Percentiles rank a stretch among this genome's conserved stretches.
These are phyloP conservation scores for Trissolcus basalis DNA, from an alignment of 1,140 invertebrate genomes.

Conservation along the genomic window DNA sequence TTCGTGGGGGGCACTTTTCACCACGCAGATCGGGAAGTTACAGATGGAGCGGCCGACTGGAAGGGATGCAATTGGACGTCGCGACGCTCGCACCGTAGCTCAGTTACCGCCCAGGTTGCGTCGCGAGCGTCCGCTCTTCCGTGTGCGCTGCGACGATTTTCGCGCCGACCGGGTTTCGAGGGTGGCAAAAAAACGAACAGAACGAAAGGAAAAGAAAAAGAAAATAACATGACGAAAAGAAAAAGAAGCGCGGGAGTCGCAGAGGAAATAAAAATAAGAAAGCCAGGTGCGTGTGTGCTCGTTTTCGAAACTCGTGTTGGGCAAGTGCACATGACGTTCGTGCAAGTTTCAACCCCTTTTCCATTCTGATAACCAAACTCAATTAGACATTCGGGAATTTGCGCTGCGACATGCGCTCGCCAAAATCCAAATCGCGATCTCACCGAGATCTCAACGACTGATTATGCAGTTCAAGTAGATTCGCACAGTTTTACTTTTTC, in stretches of 20 bases:
- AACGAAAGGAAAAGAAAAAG: neutral
- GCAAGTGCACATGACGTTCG: slow-evolving; percentile 5
- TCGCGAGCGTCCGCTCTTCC: slow-evolving; percentile 60
- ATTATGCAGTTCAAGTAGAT: too few relatives aligned
- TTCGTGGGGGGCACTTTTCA: slow-evolving; percentile 25
- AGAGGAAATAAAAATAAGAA: neutral
- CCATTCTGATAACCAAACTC: slow-evolving; percentile 15
- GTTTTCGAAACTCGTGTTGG: too few relatives aligned
- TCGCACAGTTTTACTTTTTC: too few relatives aligned
- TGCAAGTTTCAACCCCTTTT: slow-evolving; percentile 5
- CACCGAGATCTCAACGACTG: too few relatives aligned
- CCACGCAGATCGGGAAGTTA: slow-evolving; percentile 43
- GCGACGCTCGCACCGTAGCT: slow-evolving; percentile 64
- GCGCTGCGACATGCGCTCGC: too few relatives aligned
- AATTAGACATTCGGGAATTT: slow-evolving; percentile 10
- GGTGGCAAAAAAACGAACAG: too few relatives aligned
- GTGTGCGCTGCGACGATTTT: slow-evolving; percentile 14
- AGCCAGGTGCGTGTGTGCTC: slow-evolving; percentile 7
- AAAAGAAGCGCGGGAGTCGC: neutral
- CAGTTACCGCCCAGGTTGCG: slow-evolving; percentile 75
- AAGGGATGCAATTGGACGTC: slow-evolving; percentile 67
- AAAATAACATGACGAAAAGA: neutral
- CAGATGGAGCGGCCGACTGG: slow-evolving; percentile 48
- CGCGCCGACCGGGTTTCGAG: too few relatives aligned
- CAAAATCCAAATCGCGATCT: too few relatives aligned